Percentiles rank a stretch among this genome's conserved stretches.
phyloP scores from a whole-genome alignment of 2,888 invertebrate genomes.

The Metellina segmentata region DNA sequence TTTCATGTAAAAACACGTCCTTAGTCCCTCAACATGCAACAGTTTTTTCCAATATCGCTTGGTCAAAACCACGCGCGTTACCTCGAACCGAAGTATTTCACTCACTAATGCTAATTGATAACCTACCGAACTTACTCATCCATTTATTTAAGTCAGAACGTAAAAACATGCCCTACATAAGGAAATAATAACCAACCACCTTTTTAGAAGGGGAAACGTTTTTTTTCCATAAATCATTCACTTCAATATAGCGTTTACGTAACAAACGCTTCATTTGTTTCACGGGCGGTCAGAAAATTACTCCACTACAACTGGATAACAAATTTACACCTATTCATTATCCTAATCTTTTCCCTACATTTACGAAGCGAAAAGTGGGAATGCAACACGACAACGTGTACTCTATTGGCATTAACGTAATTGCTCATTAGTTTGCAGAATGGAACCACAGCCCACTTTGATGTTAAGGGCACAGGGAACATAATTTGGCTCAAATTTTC shows the following conservation, averaged over 20 bases:
- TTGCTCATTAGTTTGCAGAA: not conserved
- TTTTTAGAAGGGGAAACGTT: not conserved
- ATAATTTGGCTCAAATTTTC: no score
- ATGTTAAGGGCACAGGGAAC: no score
- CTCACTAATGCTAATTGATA: no score
- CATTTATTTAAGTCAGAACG: no score
- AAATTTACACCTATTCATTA: slow-evolving; percentile 39
- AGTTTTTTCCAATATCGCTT: no score
- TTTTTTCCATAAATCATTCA: slow-evolving; percentile 8
- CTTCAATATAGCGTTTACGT: not conserved
- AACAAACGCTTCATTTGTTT: not conserved
- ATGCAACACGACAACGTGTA: not conserved
- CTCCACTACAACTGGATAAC: slow-evolving; percentile 9
- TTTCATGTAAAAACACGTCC: no score
- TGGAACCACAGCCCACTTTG: not conserved
- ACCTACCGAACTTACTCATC: no score
- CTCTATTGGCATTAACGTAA: not conserved
- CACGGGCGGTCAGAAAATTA: not conserved
- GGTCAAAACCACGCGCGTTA: no score
- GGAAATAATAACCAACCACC: no score
- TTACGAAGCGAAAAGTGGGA: not conserved
- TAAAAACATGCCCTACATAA: no score
- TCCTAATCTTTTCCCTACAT: not conserved
- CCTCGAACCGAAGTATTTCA: no score
- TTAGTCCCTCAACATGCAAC: no score